Evolutionary conservation across 2,113 vertebrate species (phyloP), one percentile per base, ranked within the genome.

Genomic region (Echinops telfairi): DNA sequence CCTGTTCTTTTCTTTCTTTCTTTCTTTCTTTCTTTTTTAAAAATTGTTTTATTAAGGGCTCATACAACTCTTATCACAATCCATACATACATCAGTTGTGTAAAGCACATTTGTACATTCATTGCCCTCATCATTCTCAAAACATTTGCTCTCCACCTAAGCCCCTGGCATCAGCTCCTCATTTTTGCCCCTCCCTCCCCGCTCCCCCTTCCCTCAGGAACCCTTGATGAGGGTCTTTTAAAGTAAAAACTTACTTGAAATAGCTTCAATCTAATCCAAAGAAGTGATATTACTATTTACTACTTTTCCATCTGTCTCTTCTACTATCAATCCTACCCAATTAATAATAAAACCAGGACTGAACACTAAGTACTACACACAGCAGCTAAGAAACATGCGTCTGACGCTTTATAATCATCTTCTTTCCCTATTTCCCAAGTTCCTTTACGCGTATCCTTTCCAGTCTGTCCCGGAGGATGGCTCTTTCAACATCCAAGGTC

Each of bases 211-310:
- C 7, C 40, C 40, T 40, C 40, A 40, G 3, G 40, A 40, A 40
- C 40, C 40, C 40, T 40, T 40, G 7, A 22, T 29, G 29, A 66
- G 29, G 20, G 62, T 10, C 20, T 66, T 66, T 66, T 27, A 22
- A 68, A 31, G 29, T 68, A 68, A 92, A 76, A n/a, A 40, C 27
- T 79, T 27, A 84, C 89, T 93, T 83, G 87, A 40, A 43, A n/a
- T 47, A 77, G 66, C 31, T 93, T 94, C 12, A 27, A 27, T 68
- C 31, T 84, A 81, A 25, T 60, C 14, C 40, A 62, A 84, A 89
- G 19, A 90, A 83, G 25, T 77, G 17, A 79, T 83, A 29, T 31
- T 57, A 40, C 33, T 77, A 1, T 86, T 92, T 80, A 27, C 0
- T 36, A 2, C 3, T 3, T 71, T 91, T 43, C 6, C 3, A 29